These are phyloP conservation scores for Tethya wilhelma DNA, from an alignment of 37 sponge, comb jelly and placozoan species.

Conservation along the genomic window DNA sequence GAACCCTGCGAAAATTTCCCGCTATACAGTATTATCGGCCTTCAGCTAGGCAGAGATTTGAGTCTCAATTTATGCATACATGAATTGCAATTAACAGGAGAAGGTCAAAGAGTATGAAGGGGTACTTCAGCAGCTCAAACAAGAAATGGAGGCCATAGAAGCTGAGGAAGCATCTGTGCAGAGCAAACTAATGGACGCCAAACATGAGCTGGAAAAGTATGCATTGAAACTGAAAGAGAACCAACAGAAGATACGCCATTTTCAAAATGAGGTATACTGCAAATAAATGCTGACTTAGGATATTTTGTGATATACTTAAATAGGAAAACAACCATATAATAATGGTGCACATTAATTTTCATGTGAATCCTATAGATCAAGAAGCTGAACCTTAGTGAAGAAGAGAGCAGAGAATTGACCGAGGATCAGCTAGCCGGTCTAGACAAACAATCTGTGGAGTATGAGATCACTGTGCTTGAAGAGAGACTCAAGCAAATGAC, in stretches of 20 bases:
- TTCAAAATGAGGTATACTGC: constrained; percentile 82
- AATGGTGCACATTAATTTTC: no score
- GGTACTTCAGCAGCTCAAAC: constrained; percentile 37
- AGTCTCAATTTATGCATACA: background rate
- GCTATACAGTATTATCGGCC: no score
- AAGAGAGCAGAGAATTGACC: constrained; percentile 35
- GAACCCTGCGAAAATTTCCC: no score
- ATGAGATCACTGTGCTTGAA: constrained; percentile 87
- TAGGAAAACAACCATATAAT: no score
- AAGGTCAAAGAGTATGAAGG: constrained; percentile 32
- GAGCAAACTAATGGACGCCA: constrained; percentile 68
- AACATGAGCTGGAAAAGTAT: constrained; percentile 80
- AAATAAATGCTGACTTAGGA: no score
- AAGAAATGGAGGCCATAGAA: constrained; percentile 63
- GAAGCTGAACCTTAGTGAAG: constrained; percentile 64
- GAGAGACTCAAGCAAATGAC: constrained; percentile 87
- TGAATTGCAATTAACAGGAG: no score
- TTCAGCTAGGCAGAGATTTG: no score
- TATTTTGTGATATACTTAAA: background rate
- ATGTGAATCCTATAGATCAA: constrained; percentile 47
- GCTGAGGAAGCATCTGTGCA: constrained; percentile 57
- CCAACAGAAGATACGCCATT: constrained; percentile 85
- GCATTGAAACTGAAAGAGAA: constrained; percentile 75
- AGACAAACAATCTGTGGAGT: constrained; percentile 79
- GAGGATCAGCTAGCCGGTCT: constrained; percentile 73